phyloP scores from a whole-genome alignment of 2,888 invertebrate genomes.

The Leucoma salicis region DNA sequence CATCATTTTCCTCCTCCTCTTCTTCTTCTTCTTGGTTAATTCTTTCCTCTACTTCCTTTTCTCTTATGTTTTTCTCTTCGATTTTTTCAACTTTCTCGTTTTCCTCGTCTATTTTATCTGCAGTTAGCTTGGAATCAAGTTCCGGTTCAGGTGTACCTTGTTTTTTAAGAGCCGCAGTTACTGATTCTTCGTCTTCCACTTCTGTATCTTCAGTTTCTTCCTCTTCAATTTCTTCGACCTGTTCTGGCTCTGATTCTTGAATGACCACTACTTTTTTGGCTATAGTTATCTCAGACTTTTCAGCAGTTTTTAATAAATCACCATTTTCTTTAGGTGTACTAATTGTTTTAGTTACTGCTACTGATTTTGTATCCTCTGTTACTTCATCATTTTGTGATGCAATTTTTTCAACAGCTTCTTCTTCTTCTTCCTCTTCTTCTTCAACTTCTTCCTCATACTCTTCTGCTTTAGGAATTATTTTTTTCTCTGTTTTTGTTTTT shows the following conservation, averaged over 20 bases:
- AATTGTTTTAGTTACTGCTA: slow-evolving; percentile 22
- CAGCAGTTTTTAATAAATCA: slow-evolving; percentile 55
- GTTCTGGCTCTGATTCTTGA: slow-evolving; percentile 49
- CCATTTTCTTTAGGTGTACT: slow-evolving; percentile 41
- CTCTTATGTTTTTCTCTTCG: slow-evolving; percentile 1
- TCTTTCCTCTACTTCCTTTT: slow-evolving; percentile 13
- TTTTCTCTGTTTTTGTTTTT: slow-evolving; percentile 69
- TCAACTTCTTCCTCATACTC: slow-evolving; percentile 55
- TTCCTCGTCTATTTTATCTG: slow-evolving; percentile 13
- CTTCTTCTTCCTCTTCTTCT: slow-evolving; percentile 47
- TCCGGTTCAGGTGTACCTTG: slow-evolving; percentile 21
- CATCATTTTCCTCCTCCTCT: slow-evolving; percentile 10
- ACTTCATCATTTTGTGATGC: slow-evolving; percentile 25
- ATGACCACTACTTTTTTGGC: slow-evolving; percentile 60
- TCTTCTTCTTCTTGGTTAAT: neutral
- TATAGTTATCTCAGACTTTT: slow-evolving; percentile 56
- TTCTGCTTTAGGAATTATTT: slow-evolving; percentile 61
- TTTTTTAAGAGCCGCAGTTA: slow-evolving; percentile 39
- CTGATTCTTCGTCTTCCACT: slow-evolving; percentile 38
- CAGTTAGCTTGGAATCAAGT: slow-evolving; percentile 10
- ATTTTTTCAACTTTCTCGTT: slow-evolving; percentile 14
- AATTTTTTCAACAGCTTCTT: slow-evolving; percentile 36
- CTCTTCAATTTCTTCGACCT: slow-evolving; percentile 40
- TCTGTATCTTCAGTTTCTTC: slow-evolving; percentile 45
- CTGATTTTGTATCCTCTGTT: slow-evolving; percentile 6